These are phyloP conservation scores for Danaus melanippus DNA, from an alignment of 1,140 invertebrate genomes.

Conservation along the genomic window DNA sequence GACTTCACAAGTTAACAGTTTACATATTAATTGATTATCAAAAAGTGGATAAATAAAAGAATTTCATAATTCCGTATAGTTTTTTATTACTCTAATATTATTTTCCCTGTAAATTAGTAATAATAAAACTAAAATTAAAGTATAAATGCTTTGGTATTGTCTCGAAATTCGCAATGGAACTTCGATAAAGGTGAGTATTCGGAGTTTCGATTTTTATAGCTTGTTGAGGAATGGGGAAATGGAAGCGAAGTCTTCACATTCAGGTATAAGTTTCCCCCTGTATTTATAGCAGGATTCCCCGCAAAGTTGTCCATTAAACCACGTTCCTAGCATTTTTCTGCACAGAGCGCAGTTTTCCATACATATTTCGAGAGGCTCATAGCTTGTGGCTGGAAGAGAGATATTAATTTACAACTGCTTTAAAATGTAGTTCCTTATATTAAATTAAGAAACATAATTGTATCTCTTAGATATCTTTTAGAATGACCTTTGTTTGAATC, in stretches of 20 bases:
- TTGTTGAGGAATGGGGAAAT: conserved; percentile 86
- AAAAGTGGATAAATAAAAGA: no score
- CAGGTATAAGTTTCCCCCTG: conserved; percentile 86
- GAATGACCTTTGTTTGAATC: no score
- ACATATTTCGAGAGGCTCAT: conserved; percentile 75
- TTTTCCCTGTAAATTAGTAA: conserved; percentile 38
- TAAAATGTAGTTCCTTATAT: neutral
- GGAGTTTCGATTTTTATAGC: conserved; percentile 38
- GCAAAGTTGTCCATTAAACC: conserved; percentile 87
- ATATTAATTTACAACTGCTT: conserved; percentile 1
- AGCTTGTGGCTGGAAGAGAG: conserved; percentile 44
- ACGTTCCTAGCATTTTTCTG: conserved; percentile 87
- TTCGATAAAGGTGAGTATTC: conserved; percentile 10
- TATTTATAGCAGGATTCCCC: conserved; percentile 86
- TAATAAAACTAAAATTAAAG: conserved; percentile 28
- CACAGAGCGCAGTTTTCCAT: conserved; percentile 90
- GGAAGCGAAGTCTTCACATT: conserved; percentile 85
- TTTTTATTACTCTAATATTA: conserved; percentile 10
- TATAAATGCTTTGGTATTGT: conserved; percentile 36
- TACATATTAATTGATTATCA: no score
- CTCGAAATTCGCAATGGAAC: conserved; percentile 17
- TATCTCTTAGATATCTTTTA: no score
- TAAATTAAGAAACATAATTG: neutral
- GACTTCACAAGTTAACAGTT: no score
- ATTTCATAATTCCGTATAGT: no score